Base-by-base conservation (phyloP, 2,113 vertebrate genomes). In the Silurus asotus region DNA sequence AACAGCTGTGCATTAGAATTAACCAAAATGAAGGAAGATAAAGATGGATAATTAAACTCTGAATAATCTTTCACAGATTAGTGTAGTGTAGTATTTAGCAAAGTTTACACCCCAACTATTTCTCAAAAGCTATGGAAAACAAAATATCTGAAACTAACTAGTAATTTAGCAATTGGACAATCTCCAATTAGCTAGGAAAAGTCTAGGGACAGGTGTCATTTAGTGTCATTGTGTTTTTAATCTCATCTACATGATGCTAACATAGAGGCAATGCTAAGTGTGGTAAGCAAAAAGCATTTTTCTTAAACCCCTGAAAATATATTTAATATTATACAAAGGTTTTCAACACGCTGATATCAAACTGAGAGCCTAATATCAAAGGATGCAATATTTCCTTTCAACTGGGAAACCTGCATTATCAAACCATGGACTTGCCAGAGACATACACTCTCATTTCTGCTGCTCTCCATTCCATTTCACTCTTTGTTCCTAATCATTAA, bases 401-500 rank as follows among this genome's bases (percentile, higher is more conserved):
- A 74, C 37, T 74, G 70, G 9, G 8, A 49, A 74, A 45, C 48
- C 45, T 74, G 45, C 17, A 48, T 23, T 20, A 20, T 49, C 45
- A 49, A 20, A 19, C 45, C 17, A 49, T 74, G 37, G 19, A 10
- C 20, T 49, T 20, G 8, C 45, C 45, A 74, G 8, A 45, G 0
- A 65, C 69, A 89, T 89, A 20, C 77, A 20, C 76, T 4, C n/a
- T 28, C n/a, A 17, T 4, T 28, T 70, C 6, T 17, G 14, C 14
- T 64, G 11, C 69, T 75, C 69, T 48, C 28, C 4, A 23, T 78
- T 72, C 69, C 61, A 89, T 88, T 88, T 81, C 11, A 62, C 15
- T 84, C 84, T 72, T 81, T 56, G 11, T 7, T 25, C 49, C 48
- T 15, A 65, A 65, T 65, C 61, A 65, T 51, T 49, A 64, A 81